Percentiles rank a stretch among this genome's conserved stretches.
phyloP scores from a whole-genome alignment of 1,140 invertebrate genomes.

The Halictus rubicundus region DNA sequence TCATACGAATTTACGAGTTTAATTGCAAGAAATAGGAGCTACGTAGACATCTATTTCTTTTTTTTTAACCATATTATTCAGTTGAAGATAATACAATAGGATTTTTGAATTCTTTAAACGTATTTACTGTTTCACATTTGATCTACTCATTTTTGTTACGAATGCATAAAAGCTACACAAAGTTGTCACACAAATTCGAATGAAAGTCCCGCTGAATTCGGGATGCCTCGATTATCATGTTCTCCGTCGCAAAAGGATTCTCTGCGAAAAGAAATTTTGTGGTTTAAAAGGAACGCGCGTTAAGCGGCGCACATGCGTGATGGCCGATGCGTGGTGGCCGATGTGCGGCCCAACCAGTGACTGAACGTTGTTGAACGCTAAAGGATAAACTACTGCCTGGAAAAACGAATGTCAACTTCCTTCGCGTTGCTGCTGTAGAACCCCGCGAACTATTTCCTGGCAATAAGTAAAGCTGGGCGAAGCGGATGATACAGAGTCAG shows the following conservation, averaged over 20 bases:
- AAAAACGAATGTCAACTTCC: background rate
- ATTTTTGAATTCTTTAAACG: no score
- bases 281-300: constrained; percentile 23
- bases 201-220: no score
- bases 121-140: no score
- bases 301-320: background rate
- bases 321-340: background rate
- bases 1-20: no score
- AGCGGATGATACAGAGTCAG: background rate
- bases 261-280: background rate
- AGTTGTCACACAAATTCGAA: no score
- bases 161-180: no score
- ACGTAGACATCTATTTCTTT: no score
- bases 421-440: background rate
- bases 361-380: background rate
- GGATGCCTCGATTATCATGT: background rate
- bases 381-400: background rate
- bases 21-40: no score
- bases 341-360: background rate
- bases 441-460: background rate
- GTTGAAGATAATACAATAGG: no score
- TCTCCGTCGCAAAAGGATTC: background rate
- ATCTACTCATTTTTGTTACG: no score
- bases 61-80: no score
- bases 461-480: background rate